phyloP scores from a whole-genome alignment of 2,113 vertebrate species.

The Atrichornis clamosus region DNA sequence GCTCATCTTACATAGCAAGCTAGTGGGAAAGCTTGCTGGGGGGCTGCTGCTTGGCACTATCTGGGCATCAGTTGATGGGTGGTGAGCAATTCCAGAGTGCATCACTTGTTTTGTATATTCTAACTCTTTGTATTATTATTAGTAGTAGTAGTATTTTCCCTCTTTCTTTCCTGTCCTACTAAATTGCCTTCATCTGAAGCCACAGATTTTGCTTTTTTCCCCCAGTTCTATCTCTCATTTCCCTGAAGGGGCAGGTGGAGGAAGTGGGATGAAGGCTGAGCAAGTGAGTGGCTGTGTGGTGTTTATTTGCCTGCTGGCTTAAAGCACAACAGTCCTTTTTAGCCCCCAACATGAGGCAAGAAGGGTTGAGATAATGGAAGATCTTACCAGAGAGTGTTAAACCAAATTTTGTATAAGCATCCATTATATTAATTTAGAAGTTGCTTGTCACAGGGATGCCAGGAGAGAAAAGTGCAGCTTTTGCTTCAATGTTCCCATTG shows the following conservation, averaged over 20 bases:
- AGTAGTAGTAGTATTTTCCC: background rate
- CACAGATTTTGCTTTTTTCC: background rate
- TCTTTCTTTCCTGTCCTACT: background rate
- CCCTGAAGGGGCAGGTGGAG: background rate
- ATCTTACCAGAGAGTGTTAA: background rate
- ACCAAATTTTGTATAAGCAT: background rate
- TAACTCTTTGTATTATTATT: background rate
- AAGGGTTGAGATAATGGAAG: background rate
- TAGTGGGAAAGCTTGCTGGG: background rate
- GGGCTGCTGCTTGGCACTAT: background rate
- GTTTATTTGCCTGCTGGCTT: background rate
- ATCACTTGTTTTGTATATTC: background rate
- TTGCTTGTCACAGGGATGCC: fast-evolving
- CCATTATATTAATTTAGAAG: background rate
- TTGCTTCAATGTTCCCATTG: background rate
- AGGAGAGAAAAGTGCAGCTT: background rate
- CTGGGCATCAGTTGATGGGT: background rate
- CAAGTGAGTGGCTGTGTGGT: fast-evolving
- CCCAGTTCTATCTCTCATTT: background rate
- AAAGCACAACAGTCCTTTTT: background rate
- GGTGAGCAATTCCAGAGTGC: background rate
- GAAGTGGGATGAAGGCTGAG: background rate
- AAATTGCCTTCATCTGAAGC: background rate
- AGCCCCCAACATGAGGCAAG: background rate
- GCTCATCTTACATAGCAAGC: background rate